Base-by-base conservation (phyloP, 2,113 vertebrate species). In the Leptodactylus fuscus region DNA sequence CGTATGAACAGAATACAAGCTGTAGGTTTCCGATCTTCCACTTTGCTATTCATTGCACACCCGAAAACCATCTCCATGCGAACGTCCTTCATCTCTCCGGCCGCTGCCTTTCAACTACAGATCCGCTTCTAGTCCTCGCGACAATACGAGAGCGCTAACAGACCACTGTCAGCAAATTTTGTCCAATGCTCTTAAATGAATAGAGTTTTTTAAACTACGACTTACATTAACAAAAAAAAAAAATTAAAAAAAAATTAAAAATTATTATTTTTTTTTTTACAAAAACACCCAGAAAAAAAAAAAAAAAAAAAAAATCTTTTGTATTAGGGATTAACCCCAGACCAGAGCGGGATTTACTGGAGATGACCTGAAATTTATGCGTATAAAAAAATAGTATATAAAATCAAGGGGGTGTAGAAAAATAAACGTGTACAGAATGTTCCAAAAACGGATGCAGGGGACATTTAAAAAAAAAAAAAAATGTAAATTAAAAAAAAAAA, bases 371-470 rank as follows among this genome's bases (percentile, higher is more conserved):
- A 69, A 38, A 15, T 79, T 79, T 55, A 55, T 78, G 36, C 49
- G 12, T 29, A 67, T 51, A 77, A 49, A 62, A 51, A 75, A 20
- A 12, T 15, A 65, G 49, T 65, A 41, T 41, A 51, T 78, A 51
- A 53, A 32, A 78, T 74, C 55, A 7, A 41, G 5, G 0, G 34
- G 46, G 32, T 16, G 27, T 36, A 55, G 3, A 69, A 79, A 90
- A 85, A 88, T 88, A 86, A 36, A 78, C 85, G 89, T 89, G 88
- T 89, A 89, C n/a, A 77, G 89, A 94, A 82, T 90, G 93, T 92
- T 92, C 94, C n/a, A n/a, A 94, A 94, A 83, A 92, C 91, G 91
- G 91, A 44, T 5, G 41, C 41, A 44, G 41, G 41, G 4, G 9
- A 44, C 41, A 44, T 44, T 4, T 44, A 44, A n/a, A n/a, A n/a